These are phyloP conservation scores for Apistogramma diplotaenia DNA, from an alignment of 2,113 vertebrate genomes.

Conservation along the genomic window DNA sequence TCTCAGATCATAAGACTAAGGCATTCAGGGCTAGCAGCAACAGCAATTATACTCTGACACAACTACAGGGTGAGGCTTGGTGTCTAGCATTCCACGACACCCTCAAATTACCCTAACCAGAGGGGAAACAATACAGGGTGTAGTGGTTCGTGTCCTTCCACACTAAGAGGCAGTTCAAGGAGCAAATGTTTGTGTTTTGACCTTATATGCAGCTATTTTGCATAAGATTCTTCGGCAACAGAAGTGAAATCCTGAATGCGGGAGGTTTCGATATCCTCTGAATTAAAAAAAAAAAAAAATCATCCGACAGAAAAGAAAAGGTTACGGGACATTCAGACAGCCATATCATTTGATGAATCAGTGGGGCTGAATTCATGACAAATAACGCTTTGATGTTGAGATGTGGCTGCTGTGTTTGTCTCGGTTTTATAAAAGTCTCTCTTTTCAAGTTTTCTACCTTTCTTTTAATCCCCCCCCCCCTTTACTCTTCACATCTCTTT, in stretches of 20 bases:
- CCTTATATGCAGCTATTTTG: background rate
- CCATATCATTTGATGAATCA: slow-evolving; percentile 27
- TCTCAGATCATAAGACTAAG: slow-evolving; percentile 51
- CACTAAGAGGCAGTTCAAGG: slow-evolving; percentile 3
- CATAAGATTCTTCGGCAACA: slow-evolving; percentile 2
- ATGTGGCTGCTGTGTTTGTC: slow-evolving; percentile 10
- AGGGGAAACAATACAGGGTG: slow-evolving; percentile 41
- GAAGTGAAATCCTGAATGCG: background rate
- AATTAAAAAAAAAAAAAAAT: slow-evolving; percentile 12
- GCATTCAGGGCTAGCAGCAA: slow-evolving; percentile 42
- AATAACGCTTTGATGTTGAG: background rate
- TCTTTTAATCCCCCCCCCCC: background rate
- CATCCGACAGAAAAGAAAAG: background rate
- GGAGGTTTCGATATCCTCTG: slow-evolving; percentile 17
- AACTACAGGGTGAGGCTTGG: slow-evolving; percentile 49
- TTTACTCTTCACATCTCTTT: slow-evolving; percentile 26
- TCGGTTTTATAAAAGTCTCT: background rate
- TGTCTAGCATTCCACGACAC: slow-evolving; percentile 39
- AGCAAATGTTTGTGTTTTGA: slow-evolving; percentile 21
- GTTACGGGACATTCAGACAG: slow-evolving; percentile 17
- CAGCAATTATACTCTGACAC: slow-evolving; percentile 54
- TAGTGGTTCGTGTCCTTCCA: slow-evolving; percentile 37
- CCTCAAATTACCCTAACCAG: slow-evolving; percentile 55
- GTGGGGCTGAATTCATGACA: background rate
- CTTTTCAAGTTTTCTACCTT: background rate